phyloP scores from a whole-genome alignment of 2,113 vertebrate genomes.

The Pelusios castaneus region DNA sequence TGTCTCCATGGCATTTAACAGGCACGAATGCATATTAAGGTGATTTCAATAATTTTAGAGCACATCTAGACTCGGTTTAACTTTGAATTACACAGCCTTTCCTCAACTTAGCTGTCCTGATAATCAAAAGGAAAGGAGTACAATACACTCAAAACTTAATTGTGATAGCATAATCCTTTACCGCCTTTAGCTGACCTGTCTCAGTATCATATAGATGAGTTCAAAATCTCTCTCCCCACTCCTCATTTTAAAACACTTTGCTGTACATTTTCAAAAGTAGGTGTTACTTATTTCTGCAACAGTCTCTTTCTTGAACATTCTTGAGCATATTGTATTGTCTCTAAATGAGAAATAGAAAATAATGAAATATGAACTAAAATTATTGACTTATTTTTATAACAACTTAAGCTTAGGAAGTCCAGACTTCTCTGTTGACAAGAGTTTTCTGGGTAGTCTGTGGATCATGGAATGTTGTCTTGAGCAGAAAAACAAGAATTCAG shows the following conservation, averaged over 20 bases:
- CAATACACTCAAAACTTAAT: neutral
- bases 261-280: neutral
- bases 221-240: neutral
- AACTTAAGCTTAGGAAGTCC: neutral
- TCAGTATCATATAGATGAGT: neutral
- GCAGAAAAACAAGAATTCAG: neutral
- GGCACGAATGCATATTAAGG: neutral
- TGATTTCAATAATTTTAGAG: neutral
- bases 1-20: neutral
- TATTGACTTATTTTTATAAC: neutral
- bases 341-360: neutral
- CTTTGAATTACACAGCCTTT: neutral
- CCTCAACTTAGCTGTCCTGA: neutral
- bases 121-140: neutral
- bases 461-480: neutral
- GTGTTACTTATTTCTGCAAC: neutral
- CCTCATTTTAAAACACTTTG: neutral
- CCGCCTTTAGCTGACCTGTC: neutral
- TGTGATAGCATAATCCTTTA: neutral
- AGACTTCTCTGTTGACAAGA: neutral
- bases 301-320: neutral
- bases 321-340: neutral
- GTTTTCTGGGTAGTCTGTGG: neutral
- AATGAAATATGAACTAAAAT: neutral
- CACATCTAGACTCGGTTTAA: neutral